These are phyloP conservation scores for Apus apus DNA, from an alignment of 2,113 vertebrate species.

Conservation along the genomic window DNA sequence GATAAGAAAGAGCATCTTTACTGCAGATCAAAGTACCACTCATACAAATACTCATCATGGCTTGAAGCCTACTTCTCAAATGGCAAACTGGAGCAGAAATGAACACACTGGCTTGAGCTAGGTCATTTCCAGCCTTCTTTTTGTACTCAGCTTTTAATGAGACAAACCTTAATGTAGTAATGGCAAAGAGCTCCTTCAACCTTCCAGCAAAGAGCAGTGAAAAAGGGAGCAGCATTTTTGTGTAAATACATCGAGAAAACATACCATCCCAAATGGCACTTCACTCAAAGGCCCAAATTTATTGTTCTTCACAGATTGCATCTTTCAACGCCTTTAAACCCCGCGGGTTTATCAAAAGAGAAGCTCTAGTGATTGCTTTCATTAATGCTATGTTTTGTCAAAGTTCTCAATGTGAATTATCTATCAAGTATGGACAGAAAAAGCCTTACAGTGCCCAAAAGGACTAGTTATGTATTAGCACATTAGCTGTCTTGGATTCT, in stretches of 20 bases:
- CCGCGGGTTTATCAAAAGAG: conserved; percentile 89
- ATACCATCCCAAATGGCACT: conserved; percentile 84
- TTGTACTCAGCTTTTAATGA: conserved; percentile 81
- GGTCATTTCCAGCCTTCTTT: conserved; percentile 94
- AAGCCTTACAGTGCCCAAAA: conserved; percentile 82
- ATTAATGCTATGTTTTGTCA: conserved; percentile 91
- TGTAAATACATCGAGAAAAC: conserved; percentile 83
- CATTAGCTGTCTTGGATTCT: conserved; percentile 82
- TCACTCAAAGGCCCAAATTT: conserved; percentile 86
- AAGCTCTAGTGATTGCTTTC: conserved; percentile 90
- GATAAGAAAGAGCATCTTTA: conserved; percentile 55
- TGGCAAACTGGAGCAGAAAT: conserved; percentile 84
- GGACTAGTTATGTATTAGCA: conserved; percentile 81
- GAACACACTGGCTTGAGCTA: conserved; percentile 78
- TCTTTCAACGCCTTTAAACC: conserved; percentile 86
- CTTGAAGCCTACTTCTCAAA: conserved; percentile 78
- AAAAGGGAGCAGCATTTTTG: conserved; percentile 89
- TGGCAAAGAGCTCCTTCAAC: conserved; percentile 77
- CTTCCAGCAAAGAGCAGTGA: conserved; percentile 79
- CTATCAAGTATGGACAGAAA: conserved; percentile 82
- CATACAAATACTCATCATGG: conserved; percentile 52
- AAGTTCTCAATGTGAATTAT: conserved; percentile 82
- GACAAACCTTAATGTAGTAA: conserved; percentile 81
- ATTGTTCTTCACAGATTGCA: conserved; percentile 83
- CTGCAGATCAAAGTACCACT: conserved; percentile 51